A percentile compares a stretch with the other conserved stretches of the same genome.
These are phyloP conservation scores for Andinoacara biseriatus DNA, from an alignment of 2,113 vertebrate species.

Conservation along the genomic window DNA sequence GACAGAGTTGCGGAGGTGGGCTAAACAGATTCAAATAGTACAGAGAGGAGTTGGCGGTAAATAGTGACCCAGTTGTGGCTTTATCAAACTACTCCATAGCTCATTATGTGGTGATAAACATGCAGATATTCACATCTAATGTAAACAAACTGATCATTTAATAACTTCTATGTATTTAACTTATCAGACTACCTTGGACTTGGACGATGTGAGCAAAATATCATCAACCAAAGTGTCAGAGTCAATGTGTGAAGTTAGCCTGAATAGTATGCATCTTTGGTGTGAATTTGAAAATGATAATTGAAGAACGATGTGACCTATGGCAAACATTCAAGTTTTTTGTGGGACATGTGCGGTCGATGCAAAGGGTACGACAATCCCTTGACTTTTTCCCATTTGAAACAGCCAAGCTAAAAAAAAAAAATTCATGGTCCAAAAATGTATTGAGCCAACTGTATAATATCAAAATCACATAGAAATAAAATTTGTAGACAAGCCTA, in stretches of 20 bases:
- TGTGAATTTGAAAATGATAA: too few species aligned
- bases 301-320: too few species aligned
- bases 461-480: too few species aligned
- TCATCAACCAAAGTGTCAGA: background rate
- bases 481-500: background rate
- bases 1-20: constrained; percentile 22
- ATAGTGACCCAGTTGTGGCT: background rate
- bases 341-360: too few species aligned
- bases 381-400: too few species aligned
- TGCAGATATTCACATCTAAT: background rate
- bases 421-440: too few species aligned
- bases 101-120: background rate
- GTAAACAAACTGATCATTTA: background rate
- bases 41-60: background rate
- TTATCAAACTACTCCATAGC: background rate
- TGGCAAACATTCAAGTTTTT: too few species aligned
- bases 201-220: background rate
- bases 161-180: background rate
- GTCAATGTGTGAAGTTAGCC: too few species aligned
- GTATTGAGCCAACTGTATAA: too few species aligned
- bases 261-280: too few species aligned
- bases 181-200: background rate
- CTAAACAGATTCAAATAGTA: background rate
- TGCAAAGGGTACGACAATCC: too few species aligned
- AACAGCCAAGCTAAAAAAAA: too few species aligned